Base-by-base conservation (phyloP, 2,888 invertebrate genomes). In the Tachina lurida region DNA sequence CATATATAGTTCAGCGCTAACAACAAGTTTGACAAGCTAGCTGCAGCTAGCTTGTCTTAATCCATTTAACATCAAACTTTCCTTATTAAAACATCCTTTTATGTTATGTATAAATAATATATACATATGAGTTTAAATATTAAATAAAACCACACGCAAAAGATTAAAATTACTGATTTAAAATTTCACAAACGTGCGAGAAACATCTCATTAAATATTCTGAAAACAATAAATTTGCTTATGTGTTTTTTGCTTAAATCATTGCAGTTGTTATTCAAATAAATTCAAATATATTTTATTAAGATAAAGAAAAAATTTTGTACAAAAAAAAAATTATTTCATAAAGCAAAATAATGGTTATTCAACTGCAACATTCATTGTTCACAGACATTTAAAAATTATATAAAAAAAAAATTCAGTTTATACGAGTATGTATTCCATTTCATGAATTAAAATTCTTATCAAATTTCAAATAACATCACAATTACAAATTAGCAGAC, bases 391-490 rank as follows among this genome's bases (percentile, higher is more conserved):
- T n/a, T 52, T 31, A 31, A 31, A 31, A 54, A 22, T 54, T 10
- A 4, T 47, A 47, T 13, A 19, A n/a, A 47, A 31, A 68, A 68
- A 68, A 68, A 19, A 15, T 56, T 41, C 17, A 43, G 43, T 45
- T 65, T 31, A 62, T 19, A 15, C 41, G n/a, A n/a, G n/a, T 13
- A 41, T 22, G 41, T 12, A 73, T 80, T 65, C 10, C n/a, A 47
- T 22, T 47, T 74, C 41, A 73, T 39, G 70, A 71, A 56, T 82
- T 82, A 49, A 82, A 76, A 75, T 71, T 76, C 49, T 49, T 54
- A 47, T 71, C 70, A 65, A 43, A 82, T 76, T 70, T 63, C 31
- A 70, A 65, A 63, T 65, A 58, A 47, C 15, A 62, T 45, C 15
- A 52, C 60, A 75, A 56, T 47, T 65, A 22, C 67, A 31, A 49